These are phyloP conservation scores for Bombus polaris DNA, from an alignment of 1,140 invertebrate genomes.

Conservation along the genomic window DNA sequence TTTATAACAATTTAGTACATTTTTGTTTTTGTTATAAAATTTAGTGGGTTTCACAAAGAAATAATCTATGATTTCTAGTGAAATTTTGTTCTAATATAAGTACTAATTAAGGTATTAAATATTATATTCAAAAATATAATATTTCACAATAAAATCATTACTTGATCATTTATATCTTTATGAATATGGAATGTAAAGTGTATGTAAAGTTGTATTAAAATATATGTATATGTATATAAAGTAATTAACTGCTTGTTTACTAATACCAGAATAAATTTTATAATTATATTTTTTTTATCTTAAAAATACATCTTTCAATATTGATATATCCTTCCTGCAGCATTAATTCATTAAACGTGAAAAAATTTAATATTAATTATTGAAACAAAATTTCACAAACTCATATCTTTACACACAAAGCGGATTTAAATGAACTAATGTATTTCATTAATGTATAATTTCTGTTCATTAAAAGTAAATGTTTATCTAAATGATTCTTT, in stretches of 20 bases:
- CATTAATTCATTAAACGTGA: not conserved
- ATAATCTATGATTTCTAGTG: not conserved
- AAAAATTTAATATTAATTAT: not conserved
- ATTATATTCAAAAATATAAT: conserved; percentile 16
- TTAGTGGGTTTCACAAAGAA: conserved; percentile 10
- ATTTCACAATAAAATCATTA: not conserved
- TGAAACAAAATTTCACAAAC: not conserved
- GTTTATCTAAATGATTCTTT: not conserved
- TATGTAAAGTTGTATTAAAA: conserved; percentile 24
- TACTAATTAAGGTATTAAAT: not conserved
- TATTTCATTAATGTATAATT: conserved; percentile 1
- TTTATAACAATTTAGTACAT: not conserved
- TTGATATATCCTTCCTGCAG: not conserved
- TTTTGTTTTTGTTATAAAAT: conserved; percentile 18
- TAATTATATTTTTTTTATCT: not conserved
- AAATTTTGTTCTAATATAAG: not conserved
- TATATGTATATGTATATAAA: conserved; percentile 16
- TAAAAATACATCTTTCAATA: not conserved
- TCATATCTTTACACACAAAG: not conserved
- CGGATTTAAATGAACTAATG: not conserved
- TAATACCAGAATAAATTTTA: not conserved
- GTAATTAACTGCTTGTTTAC: not conserved
- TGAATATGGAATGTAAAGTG: conserved; percentile 30
- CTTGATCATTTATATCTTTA: not conserved
- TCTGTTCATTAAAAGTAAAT: not conserved